Percentiles rank a stretch among this genome's conserved stretches.
Conservation (phyloP, 92 coral and sea anemone species). For the Virgularia gustaviana region DNA sequence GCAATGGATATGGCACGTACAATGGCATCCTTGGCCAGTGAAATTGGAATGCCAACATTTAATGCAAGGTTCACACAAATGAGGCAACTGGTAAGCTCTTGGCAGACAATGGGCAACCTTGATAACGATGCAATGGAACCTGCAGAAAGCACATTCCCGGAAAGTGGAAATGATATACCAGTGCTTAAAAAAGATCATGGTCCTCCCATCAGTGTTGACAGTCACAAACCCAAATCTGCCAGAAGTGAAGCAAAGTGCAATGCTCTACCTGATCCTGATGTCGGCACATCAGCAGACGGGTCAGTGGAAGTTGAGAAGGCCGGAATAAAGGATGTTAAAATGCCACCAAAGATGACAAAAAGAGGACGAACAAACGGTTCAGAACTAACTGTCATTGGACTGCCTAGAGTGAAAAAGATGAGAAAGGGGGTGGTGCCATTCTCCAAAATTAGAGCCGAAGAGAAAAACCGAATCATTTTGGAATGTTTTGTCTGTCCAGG, state of each 20-base stretch:
- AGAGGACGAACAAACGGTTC: conserved; percentile 26
- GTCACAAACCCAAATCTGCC: too few species aligned
- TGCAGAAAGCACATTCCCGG: not conserved
- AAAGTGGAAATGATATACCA: too few species aligned
- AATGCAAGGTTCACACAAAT: not conserved
- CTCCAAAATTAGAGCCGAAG: conserved; percentile 12
- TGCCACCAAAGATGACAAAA: conserved; percentile 7
- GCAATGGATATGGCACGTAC: not conserved
- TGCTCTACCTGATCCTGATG: too few species aligned
- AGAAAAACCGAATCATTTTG: conserved; percentile 2
- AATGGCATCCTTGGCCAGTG: not conserved
- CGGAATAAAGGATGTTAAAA: not conserved
- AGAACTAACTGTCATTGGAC: conserved; percentile 35
- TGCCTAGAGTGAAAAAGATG: conserved; percentile 28
- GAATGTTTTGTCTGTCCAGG: conserved; percentile 7
- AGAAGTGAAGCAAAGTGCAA: too few species aligned
- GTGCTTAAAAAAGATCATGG: too few species aligned
- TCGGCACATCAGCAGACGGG: not conserved
- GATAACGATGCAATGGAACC: not conserved
- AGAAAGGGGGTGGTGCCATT: conserved; percentile 26
- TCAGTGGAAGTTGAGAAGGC: not conserved
- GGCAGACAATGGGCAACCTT: not conserved
- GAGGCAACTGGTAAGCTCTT: not conserved
- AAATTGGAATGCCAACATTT: not conserved
- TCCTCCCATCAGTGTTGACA: too few species aligned